A percentile compares a stretch with the other conserved stretches of the same genome.
Evolutionary conservation across 2,797 vertebrate species (phyloP).

Genomic region (Poecilia picta): DNA sequence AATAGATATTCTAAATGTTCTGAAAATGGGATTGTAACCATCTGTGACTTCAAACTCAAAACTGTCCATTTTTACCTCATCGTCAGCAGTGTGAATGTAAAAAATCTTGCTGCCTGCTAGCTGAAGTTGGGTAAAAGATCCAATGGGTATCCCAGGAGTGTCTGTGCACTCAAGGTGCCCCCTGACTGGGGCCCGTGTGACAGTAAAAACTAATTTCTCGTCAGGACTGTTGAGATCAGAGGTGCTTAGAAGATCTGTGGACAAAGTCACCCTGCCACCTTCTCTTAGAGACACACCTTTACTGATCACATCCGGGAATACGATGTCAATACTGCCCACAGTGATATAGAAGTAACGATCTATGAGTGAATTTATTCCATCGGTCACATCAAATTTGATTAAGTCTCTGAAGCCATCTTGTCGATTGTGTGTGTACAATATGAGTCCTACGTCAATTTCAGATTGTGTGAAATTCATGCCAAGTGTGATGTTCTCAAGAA

Average conservation of each 20-base stretch:
- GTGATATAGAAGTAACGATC: slow-evolving; percentile 96
- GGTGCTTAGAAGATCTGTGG: slow-evolving; percentile 93
- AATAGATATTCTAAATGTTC: slow-evolving; percentile 93
- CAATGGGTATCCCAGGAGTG: slow-evolving; percentile 85
- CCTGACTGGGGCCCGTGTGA: slow-evolving; percentile 90
- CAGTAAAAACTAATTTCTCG: slow-evolving; percentile 90
- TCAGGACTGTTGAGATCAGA: slow-evolving; percentile 95
- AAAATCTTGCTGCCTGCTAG: slow-evolving; percentile 95
- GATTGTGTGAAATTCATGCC: slow-evolving; percentile 96
- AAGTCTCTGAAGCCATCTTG: slow-evolving; percentile 90
- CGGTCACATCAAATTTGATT: slow-evolving; percentile 94
- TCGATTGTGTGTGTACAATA: slow-evolving; percentile 88
- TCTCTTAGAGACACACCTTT: slow-evolving; percentile 95
- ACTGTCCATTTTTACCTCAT: slow-evolving; percentile 97
- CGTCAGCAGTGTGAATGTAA: slow-evolving; percentile 94
- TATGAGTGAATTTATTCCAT: slow-evolving; percentile 91
- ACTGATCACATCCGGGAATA: slow-evolving; percentile 95
- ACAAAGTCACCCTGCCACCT: slow-evolving; percentile 91
- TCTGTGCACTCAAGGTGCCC: slow-evolving; percentile 94
- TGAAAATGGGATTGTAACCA: slow-evolving; percentile 93
- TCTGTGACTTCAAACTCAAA: slow-evolving; percentile 97
- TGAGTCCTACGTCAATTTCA: slow-evolving; percentile 86
- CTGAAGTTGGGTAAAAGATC: slow-evolving; percentile 91
- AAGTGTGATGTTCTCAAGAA: slow-evolving; percentile 86
- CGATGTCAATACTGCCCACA: slow-evolving; percentile 87